Evolutionary conservation across 1,140 invertebrate species (phyloP), one percentile per base, ranked within the genome.

Genomic region (Microplitis demolitor): DNA sequence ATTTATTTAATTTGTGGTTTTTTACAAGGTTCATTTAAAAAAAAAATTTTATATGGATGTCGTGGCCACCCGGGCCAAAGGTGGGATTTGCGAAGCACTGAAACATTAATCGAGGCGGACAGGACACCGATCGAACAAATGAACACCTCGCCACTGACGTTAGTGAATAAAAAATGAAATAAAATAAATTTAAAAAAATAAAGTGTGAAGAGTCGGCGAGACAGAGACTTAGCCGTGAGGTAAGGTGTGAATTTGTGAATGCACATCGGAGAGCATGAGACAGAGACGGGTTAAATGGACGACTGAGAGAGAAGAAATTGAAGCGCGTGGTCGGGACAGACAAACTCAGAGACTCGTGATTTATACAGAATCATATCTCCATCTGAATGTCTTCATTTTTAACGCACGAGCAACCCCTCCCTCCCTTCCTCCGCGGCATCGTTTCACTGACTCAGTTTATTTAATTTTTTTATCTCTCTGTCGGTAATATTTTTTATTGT

Each of bases 301-400:
- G 31, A 24, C 8, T 45, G 68, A 34, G 68, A 34, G 39, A 11
- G 51, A 37, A 50, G 54, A 60, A 60, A 45, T 31, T 45, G 39
- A 35, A 62, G 60, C 56, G 61, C 58, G 58, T 69, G 68, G 58
- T 53, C 69, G 39, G 45, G 34, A 61, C 61, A 58, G 37, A 62
- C 37, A 31, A 69, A 69, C 24, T 35, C 54, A 45, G 51, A 51
- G 53, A 5, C 69, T 74, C 69, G 78, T 82, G 80, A 82, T 82
- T 82, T 82, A 82, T 82, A 80, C 76, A 80, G 81, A 82, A 82
- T 82, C 80, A 80, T 82, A 82, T 82, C 81, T 82, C 76, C 78
- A 80, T 82, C 79, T 78, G 80, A 82, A 82, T 82, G 81, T 82
- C 80, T 82, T 82, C 81, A 82, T 82, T 82, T 82, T 82, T 80